A percentile compares a stretch with the other conserved stretches of the same genome.
These are phyloP conservation scores for Steinernema carpocapsae DNA, from an alignment of 2,888 invertebrate genomes.

Conservation along the genomic window DNA sequence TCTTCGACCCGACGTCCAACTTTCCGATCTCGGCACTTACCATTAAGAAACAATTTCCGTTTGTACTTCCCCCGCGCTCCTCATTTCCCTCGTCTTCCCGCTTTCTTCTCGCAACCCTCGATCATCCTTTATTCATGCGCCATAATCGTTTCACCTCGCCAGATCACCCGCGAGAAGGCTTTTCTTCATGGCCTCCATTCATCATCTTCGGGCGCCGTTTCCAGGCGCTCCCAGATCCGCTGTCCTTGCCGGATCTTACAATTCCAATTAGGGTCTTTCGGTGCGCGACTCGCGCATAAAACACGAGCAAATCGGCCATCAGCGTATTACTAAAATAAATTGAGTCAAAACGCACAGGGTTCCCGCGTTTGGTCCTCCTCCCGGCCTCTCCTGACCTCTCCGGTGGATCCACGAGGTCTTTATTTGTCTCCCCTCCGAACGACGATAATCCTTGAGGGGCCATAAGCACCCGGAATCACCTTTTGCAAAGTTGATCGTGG, in stretches of 20 bases:
- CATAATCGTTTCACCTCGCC: conserved; percentile 33
- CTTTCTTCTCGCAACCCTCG: conserved; percentile 22
- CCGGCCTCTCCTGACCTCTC: background rate
- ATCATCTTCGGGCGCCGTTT: background rate
- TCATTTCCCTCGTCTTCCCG: conserved; percentile 17
- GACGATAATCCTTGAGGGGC: background rate
- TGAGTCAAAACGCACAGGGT: conserved; percentile 17
- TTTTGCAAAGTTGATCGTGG: background rate
- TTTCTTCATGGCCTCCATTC: conserved; percentile 6
- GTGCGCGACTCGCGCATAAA: conserved; percentile 29
- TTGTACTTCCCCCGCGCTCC: conserved; percentile 11
- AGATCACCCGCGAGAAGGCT: conserved; percentile 9
- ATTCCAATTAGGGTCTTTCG: conserved; percentile 30
- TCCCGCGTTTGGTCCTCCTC: background rate
- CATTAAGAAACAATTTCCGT: conserved; percentile 26
- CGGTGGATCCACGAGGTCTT: background rate
- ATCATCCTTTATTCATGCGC: conserved; percentile 29
- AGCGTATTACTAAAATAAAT: conserved; percentile 34
- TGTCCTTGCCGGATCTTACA: background rate
- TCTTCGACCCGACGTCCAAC: background rate
- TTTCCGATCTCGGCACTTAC: background rate
- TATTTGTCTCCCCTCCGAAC: background rate
- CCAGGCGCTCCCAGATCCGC: too few species aligned
- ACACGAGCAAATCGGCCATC: conserved; percentile 32
- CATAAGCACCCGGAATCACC: conserved; percentile 1